Evolutionary conservation across 2,888 invertebrate species (phyloP).

Genomic region (Acleris sparsana): DNA sequence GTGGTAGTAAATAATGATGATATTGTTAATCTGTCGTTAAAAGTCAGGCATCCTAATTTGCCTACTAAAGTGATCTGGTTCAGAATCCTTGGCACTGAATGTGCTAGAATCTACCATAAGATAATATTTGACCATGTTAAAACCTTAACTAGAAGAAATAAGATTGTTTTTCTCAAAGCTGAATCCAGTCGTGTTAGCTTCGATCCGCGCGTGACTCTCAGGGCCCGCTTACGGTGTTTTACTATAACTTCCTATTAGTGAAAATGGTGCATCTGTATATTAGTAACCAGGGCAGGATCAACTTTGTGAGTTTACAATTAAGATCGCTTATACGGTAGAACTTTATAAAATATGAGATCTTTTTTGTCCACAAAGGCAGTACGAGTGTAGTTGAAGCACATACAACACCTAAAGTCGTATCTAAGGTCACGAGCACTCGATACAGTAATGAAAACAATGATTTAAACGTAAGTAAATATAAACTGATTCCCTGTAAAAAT

Average conservation of each 20-base stretch:
- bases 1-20: too few relatives aligned
- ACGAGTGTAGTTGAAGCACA: slow-evolving; percentile 29
- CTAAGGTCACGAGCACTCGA: slow-evolving; percentile 30
- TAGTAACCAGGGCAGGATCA: too few relatives aligned
- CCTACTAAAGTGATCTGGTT: too few relatives aligned
- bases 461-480: slow-evolving; percentile 42
- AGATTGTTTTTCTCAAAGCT: slow-evolving; percentile 10
- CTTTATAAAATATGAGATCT: too few relatives aligned
- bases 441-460: slow-evolving; percentile 24
- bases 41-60: too few relatives aligned
- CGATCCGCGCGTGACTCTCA: slow-evolving; percentile 26
- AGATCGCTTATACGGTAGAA: too few relatives aligned
- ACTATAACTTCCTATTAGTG: too few relatives aligned
- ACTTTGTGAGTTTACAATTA: too few relatives aligned
- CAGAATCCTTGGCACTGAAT: background rate
- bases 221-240: slow-evolving; percentile 27
- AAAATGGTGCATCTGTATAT: too few relatives aligned
- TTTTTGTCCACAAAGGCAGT: background rate
- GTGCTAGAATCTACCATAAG: background rate
- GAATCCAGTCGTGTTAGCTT: slow-evolving; percentile 18
- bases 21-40: too few relatives aligned
- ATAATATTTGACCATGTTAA: background rate
- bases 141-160: background rate
- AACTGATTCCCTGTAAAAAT: slow-evolving; percentile 38
- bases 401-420: slow-evolving; percentile 32